A percentile compares a stretch with the other conserved stretches of the same genome.
Conservation (phyloP, 2,113 vertebrate genomes). For the Gambusia holbrooki region DNA sequence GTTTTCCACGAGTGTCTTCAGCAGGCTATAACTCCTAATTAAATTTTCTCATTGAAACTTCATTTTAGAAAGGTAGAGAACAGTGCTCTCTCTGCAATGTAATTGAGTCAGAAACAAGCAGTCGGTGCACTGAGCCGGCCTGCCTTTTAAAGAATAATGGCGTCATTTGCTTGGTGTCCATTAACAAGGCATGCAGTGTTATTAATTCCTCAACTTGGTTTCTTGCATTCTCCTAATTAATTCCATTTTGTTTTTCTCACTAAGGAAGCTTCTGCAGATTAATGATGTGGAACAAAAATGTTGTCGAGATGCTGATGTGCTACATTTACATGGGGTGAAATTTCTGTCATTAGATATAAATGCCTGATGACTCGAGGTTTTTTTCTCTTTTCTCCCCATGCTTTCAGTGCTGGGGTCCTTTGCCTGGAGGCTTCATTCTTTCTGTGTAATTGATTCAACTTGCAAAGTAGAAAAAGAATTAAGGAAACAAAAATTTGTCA, state of each 20-base stretch:
- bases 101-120: constrained; percentile 79
- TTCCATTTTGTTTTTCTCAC: constrained; percentile 83
- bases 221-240: constrained; percentile 85
- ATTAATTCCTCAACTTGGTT: constrained; percentile 88
- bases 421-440: constrained; percentile 76
- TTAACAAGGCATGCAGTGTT: constrained; percentile 84
- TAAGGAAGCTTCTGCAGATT: constrained; percentile 84
- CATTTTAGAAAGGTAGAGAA: constrained; percentile 78
- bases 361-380: constrained; percentile 79
- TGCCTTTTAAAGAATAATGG: constrained; percentile 78
- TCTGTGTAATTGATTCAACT: constrained; percentile 79
- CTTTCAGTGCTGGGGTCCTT: constrained; percentile 68
- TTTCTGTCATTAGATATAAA: constrained; percentile 83
- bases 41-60: constrained; percentile 80
- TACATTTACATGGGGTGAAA: constrained; percentile 79
- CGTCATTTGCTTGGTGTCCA: constrained; percentile 83
- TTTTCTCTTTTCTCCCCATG: constrained; percentile 25
- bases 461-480: constrained; percentile 54
- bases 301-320: constrained; percentile 83
- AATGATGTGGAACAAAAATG: constrained; percentile 84
- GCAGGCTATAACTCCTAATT: constrained; percentile 80
- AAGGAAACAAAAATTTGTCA: neutral
- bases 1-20: constrained; percentile 54
- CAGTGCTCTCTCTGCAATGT: constrained; percentile 63
- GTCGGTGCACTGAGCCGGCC: constrained; percentile 59